Percentiles rank a stretch among this genome's conserved stretches.
Evolutionary conservation across 2,113 vertebrate species (phyloP).

Genomic region (Etia nguti): DNA sequence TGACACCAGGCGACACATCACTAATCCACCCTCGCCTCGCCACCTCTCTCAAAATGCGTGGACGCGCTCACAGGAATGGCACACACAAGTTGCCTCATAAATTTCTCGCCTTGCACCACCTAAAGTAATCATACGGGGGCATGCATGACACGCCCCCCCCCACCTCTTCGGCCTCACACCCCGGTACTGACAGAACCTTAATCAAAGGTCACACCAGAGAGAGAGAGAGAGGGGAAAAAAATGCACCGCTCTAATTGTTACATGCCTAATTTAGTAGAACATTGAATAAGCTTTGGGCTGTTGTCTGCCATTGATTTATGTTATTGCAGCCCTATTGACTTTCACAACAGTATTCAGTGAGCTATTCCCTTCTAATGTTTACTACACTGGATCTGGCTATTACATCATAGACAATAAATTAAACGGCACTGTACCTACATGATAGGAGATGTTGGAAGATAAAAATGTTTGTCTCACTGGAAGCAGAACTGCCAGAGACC

Average conservation of each 20-base stretch:
- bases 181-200: constrained; percentile 35
- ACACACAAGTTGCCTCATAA: constrained; percentile 42
- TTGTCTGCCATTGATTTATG: constrained; percentile 66
- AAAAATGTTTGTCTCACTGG: constrained; percentile 35
- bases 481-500: neutral
- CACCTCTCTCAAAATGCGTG: constrained; percentile 9
- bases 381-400: constrained; percentile 34
- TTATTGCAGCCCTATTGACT: constrained; percentile 62
- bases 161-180: neutral
- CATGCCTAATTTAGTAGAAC: constrained; percentile 69
- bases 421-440: constrained; percentile 28
- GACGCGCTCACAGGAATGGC: neutral
- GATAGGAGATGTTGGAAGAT: constrained; percentile 27
- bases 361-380: constrained; percentile 58
- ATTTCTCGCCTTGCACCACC: constrained; percentile 32
- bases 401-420: constrained; percentile 58
- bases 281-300: constrained; percentile 58
- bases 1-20: constrained; percentile 21
- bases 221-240: constrained; percentile 18
- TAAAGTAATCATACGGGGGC: constrained; percentile 33
- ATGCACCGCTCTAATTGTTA: constrained; percentile 55
- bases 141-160: constrained; percentile 35
- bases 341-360: constrained; percentile 54
- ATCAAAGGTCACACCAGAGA: constrained; percentile 60
- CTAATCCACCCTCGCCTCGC: neutral